Conservation (phyloP, 2,797 vertebrate species). For the Potorous gilbertii region DNA sequence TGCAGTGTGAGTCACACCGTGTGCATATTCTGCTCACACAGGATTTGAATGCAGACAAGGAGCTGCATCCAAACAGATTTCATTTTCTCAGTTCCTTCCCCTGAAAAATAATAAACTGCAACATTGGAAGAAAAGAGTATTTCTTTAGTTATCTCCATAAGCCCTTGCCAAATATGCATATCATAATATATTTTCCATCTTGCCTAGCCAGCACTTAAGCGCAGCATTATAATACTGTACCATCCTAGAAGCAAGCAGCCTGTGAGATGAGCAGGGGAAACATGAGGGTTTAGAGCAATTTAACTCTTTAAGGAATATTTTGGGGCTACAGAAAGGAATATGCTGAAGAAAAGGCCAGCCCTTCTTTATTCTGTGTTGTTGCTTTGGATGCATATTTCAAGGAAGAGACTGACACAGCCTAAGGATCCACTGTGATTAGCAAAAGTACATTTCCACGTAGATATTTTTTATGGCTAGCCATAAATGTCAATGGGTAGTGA, state of each 20-base stretch:
- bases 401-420: neutral
- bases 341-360: neutral
- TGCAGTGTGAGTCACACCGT: conserved; percentile 5
- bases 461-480: conserved; percentile 6
- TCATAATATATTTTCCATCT: neutral
- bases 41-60: conserved; percentile 19
- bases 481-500: conserved; percentile 4
- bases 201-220: conserved; percentile 12
- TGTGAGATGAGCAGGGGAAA: neutral
- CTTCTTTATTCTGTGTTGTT: neutral
- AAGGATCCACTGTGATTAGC: neutral
- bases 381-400: neutral
- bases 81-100: conserved; percentile 6
- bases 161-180: conserved; percentile 15
- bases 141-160: conserved; percentile 7
- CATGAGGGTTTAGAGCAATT: neutral
- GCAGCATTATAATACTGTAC: conserved; percentile 7
- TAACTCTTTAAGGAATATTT: conserved; percentile 10
- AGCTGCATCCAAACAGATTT: conserved; percentile 21
- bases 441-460: conserved; percentile 13
- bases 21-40: conserved; percentile 16
- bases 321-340: neutral
- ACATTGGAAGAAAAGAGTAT: conserved; percentile 13
- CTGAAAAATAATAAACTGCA: conserved; percentile 13
- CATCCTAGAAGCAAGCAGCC: neutral